phyloP scores from a whole-genome alignment of 2,888 invertebrate genomes.

The Protonemura montana region DNA sequence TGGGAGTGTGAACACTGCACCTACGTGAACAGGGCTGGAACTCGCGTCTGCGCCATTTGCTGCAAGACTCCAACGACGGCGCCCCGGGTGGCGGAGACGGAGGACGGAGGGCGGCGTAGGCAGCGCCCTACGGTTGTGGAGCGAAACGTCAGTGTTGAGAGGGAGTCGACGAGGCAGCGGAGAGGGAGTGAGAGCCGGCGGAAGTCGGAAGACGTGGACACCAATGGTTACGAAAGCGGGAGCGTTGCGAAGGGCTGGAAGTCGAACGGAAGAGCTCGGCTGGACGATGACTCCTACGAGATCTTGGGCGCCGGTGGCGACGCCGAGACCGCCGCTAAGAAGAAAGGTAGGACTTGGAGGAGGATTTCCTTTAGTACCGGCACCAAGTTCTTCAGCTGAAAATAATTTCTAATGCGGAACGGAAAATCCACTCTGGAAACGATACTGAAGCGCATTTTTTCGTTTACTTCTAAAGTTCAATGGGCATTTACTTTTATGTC shows the following conservation, averaged over 20 bases:
- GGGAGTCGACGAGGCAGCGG: neutral
- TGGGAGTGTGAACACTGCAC: slow-evolving; percentile 95
- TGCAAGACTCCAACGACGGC: slow-evolving; percentile 73
- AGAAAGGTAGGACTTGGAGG: slow-evolving; percentile 76
- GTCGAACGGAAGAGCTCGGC: neutral
- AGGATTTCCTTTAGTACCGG: slow-evolving; percentile 79
- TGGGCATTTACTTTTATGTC: too few species aligned
- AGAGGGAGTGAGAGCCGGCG: neutral
- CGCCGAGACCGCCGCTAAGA: slow-evolving; percentile 52
- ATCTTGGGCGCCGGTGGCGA: slow-evolving; percentile 43
- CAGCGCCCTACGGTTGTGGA: slow-evolving; percentile 38
- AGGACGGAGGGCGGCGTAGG: slow-evolving; percentile 29
- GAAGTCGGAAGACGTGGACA: neutral
- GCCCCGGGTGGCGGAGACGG: slow-evolving; percentile 53
- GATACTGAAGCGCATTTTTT: neutral
- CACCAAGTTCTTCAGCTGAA: slow-evolving; percentile 63
- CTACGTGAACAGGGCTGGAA: slow-evolving; percentile 81
- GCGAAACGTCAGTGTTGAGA: neutral
- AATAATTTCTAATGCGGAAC: neutral
- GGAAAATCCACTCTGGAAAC: neutral
- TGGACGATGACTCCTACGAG: slow-evolving; percentile 47
- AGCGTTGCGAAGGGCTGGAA: neutral
- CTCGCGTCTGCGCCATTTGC: slow-evolving; percentile 83
- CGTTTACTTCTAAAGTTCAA: neutral
- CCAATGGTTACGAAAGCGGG: slow-evolving; percentile 9